Evolutionary conservation across 2,113 vertebrate species (phyloP), one percentile per base, ranked within the genome.

Genomic region (Pachyramphus minor): DNA sequence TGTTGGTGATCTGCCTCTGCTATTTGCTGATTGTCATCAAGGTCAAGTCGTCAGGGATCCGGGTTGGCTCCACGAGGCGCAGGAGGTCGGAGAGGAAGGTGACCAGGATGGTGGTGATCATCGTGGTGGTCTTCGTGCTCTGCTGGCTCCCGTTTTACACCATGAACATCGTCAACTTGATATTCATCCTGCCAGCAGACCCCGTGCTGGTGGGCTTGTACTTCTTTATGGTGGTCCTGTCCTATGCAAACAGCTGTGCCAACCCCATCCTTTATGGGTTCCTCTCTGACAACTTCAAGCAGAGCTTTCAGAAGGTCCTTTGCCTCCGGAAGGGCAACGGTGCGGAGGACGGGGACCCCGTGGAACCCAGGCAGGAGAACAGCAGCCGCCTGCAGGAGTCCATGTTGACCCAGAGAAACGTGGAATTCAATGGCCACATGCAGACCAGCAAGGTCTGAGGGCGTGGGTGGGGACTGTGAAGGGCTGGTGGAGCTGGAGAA

Each of bases 111-210:
- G 99, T 99, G 98, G 98, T 99, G 96, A 98, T 99, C 85, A 98
- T 99, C 37, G 99, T 99, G 93, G 97, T 98, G 80, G 99, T 99
- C 55, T 99, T 99, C 17, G 99, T 98, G 24, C 97, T 99, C 93
- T 99, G 99, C 98, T 99, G 99, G 99, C 98, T 99, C 82, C 99
- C 99, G 0, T 99, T 99, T 97, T 99, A 98, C 97, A 98, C 98
- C 55, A 97, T 99, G 95, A 99, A 99, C 98, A 99, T 99, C 21
- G 97, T 99, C 95, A 99, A 99, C 95, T 97, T 99, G 95, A 98
- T 99, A 72, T 95, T 99, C 89, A 98, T 98, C 39, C 98, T 99
- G 92, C 99, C 99, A 0, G 99, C 99, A 94, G 99, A 98, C 90
- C 99, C 98, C 1, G 68, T 90, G 35, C 97, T 98, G 3, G 98